Evolutionary conservation across 2,888 invertebrate species (phyloP).

Genomic region (Pollenia angustigena): DNA sequence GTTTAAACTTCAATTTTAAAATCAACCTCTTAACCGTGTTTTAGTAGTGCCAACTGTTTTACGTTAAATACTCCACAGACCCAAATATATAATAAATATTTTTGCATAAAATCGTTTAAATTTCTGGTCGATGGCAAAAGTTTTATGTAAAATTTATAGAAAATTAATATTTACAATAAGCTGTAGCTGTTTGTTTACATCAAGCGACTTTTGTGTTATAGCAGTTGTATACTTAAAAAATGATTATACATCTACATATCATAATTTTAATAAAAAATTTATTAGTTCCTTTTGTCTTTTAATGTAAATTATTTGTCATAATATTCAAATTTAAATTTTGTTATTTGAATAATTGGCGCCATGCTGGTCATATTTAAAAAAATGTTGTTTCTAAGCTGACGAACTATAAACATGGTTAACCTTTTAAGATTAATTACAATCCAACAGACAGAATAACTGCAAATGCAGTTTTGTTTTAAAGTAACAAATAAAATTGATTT

Average conservation of each 20-base stretch:
- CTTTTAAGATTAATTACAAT: background rate
- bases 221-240: background rate
- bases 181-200: background rate
- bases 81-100: background rate
- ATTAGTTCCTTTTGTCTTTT: background rate
- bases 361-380: slow-evolving; percentile 14
- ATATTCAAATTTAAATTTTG: background rate
- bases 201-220: background rate
- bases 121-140: background rate
- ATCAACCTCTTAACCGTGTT: background rate
- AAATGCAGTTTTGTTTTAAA: too few relatives aligned
- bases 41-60: background rate
- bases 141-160: background rate
- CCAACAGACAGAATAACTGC: too few relatives aligned
- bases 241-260: background rate
- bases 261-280: background rate
- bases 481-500: too few relatives aligned
- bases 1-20: too few relatives aligned
- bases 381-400: background rate
- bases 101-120: background rate
- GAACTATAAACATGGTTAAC: background rate
- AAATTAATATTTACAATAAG: background rate
- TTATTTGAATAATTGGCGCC: slow-evolving; percentile 28
- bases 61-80: background rate
- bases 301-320: slow-evolving; percentile 19